Evolutionary conservation across 2,797 vertebrate species (phyloP).

Genomic region (Phrynocephalus vlangalii): DNA sequence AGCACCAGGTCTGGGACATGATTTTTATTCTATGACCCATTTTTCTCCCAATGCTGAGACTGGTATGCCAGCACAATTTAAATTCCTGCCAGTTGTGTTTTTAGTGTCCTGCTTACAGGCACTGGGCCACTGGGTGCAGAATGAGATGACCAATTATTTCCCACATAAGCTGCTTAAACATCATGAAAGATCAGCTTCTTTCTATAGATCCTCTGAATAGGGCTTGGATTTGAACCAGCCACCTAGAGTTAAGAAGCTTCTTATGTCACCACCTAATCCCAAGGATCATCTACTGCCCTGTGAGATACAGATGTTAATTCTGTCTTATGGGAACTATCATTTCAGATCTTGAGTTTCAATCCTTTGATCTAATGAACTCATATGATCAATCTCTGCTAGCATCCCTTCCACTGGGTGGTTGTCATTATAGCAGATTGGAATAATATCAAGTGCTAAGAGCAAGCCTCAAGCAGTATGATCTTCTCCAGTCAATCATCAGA

Average conservation of each 20-base stretch:
- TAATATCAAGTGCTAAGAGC: conserved; percentile 1
- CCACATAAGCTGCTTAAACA: conserved; percentile 14
- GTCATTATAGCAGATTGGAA: neutral
- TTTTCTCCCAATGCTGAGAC: neutral
- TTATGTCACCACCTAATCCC: conserved; percentile 24
- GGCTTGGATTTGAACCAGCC: conserved; percentile 9
- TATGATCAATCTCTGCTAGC: neutral
- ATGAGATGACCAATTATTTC: conserved; percentile 25
- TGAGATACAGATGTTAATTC: conserved; percentile 23
- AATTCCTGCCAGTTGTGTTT: neutral
- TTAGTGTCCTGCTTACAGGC: conserved; percentile 9
- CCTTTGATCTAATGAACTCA: conserved; percentile 11
- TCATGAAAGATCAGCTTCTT: conserved; percentile 13
- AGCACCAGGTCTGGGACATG: neutral
- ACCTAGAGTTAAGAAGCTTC: conserved; percentile 1
- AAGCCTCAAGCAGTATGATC: neutral
- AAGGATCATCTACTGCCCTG: neutral
- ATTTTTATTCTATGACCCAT: conserved; percentile 1
- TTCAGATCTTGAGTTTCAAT: conserved; percentile 34
- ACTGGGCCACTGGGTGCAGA: neutral
- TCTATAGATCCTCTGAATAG: neutral
- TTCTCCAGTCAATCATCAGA: neutral
- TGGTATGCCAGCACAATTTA: neutral
- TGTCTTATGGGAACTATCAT: neutral
- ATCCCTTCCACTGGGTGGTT: neutral